phyloP scores from a whole-genome alignment of 2,113 vertebrate genomes.

The Amphiprion percula region DNA sequence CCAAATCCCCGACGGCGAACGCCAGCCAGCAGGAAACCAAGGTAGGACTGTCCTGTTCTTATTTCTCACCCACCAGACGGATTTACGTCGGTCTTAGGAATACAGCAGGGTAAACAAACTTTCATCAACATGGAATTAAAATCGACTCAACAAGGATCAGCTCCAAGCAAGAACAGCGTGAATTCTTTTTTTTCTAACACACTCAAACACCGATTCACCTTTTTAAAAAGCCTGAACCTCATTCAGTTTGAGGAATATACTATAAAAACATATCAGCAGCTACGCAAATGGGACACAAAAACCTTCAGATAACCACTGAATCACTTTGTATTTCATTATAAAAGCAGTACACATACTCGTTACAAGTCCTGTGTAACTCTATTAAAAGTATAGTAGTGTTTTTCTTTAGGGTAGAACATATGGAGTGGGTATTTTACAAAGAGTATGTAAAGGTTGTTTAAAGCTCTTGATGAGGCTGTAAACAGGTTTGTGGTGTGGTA shows the following conservation, averaged over 20 bases:
- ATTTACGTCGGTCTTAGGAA: neutral
- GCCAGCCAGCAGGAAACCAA: slow-evolving; percentile 83
- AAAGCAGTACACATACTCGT: neutral
- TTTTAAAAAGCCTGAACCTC: neutral
- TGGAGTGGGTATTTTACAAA: neutral
- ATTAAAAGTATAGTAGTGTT: neutral
- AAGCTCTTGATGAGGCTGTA: neutral
- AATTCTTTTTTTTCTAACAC: neutral
- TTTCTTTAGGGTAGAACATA: neutral
- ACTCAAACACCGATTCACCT: neutral
- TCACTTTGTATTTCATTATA: neutral
- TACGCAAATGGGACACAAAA: neutral
- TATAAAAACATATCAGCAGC: slow-evolving; percentile 7
- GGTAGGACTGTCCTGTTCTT: slow-evolving; percentile 68
- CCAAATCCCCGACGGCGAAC: slow-evolving; percentile 77
- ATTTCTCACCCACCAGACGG: neutral
- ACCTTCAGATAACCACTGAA: neutral
- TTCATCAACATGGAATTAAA: neutral
- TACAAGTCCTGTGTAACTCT: neutral
- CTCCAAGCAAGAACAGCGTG: slow-evolving; percentile 8
- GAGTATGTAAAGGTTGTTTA: neutral
- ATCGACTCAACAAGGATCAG: neutral
- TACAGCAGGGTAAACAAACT: slow-evolving; percentile 27
- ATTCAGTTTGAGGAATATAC: neutral
- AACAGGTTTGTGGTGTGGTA: neutral